Base-by-base conservation (phyloP, 2,888 invertebrate genomes). In the Agapostemon virescens region DNA sequence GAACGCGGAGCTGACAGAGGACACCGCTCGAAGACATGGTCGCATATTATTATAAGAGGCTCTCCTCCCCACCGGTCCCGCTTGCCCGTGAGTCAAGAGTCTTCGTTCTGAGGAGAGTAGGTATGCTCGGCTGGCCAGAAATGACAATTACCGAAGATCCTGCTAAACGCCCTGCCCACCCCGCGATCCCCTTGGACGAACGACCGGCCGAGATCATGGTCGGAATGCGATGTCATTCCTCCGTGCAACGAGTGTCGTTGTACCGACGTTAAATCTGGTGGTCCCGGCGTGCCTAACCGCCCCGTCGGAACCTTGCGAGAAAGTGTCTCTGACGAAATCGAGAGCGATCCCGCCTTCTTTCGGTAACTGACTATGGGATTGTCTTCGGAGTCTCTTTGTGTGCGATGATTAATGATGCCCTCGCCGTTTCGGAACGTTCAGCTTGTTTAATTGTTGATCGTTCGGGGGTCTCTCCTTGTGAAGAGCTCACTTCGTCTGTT, bases 11-110 rank as follows among this genome's bases (percentile, higher is more conserved):
- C 52, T 76, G 36, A 85, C 85, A 87, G 81, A 86, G 73, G 82
- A 79, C 82, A 81, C 85, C 84, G 84, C 83, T 71, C 67, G 17
- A 69, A 72, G 72, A 74, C 69, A 40, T 75, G 84, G 82, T 85
- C 90, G 90, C 91, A 90, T 91, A 91, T 91, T 91, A 91, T 91
- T 90, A 91, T 85, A 84, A 88, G 86, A 86, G 83, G 84, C 85
- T 82, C 78, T 84, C 83, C 73, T 64, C 58, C 26, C 45, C n/a
- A n/a, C n/a, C n/a, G n/a, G n/a, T n/a, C 49, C n/a, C n/a, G 49
- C 49, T n/a, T 49, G n/a, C n/a, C n/a, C 49, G 11, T n/a, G 20
- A 20, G 49, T 4, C 49, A n/a, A 49, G 49, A 49, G n/a, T 49
- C 49, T 49, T 49, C 49, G 49, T 63, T 49, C 74, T 68, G 20